Base-by-base conservation (phyloP, 2,888 invertebrate genomes). In the Ariolimax columbianus region DNA sequence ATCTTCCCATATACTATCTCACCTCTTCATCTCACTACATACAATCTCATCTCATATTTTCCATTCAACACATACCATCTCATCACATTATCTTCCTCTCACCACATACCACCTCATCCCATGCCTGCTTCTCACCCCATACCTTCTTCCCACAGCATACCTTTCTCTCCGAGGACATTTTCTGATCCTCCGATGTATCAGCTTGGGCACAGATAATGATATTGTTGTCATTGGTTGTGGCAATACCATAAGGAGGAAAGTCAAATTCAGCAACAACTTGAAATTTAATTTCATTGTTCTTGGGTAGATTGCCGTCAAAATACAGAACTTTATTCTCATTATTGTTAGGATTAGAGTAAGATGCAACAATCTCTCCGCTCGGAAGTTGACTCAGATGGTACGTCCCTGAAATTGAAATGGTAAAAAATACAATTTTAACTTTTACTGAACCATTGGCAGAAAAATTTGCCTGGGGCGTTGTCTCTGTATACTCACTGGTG, bases 181-280 rank as follows among this genome's bases (percentile, higher is more conserved):
- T 19, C 23, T 6, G 55, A 55, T 17, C 17, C 17, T n/a, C n/a
- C n/a, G n/a, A 55, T 55, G 55, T 33, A 36, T 83, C 87, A 33
- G 43, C 73, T 30, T 70, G 55, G 17, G 43, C 68, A 63, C 82
- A 83, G 51, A 87, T 70, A 38, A 87, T 75, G 73, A 87, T 81
- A 23, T 83, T 77, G 73, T 87, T 85, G 30, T 87, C 81, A 19
- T 43, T 59, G n/a, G 87, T 87, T 4, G 85, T 83, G 19, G 87
- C 85, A 38, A 87, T 77, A 9, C 85, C 85, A 63, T 70, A 77
- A 11, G 87, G 85, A 26, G 80, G 81, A 59, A 83, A 70, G 1
- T 68, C 23, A 17, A 85, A 80, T 30, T 1, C 11, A 26, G 23
- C 47, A 33, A 77, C 59, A n/a, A 55, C 43, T 3, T 43, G 17